These are phyloP conservation scores for Zonitis immaculata DNA, from an alignment of 2,888 invertebrate species.

Conservation along the genomic window DNA sequence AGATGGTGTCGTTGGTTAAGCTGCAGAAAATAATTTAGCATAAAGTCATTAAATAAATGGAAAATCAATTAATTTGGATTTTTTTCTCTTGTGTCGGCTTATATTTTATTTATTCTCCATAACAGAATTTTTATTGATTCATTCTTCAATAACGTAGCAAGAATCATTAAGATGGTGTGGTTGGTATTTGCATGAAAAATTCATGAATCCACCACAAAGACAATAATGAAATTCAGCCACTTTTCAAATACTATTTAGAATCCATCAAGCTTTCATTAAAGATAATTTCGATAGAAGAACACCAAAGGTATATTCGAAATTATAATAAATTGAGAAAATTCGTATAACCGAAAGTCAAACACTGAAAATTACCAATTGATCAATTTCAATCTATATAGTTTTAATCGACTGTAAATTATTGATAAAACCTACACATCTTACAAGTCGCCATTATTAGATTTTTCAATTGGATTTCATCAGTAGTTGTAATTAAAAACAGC, in stretches of 20 bases:
- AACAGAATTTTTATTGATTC: neutral
- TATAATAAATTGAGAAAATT: neutral
- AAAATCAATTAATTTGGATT: neutral
- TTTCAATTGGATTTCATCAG: too few species aligned
- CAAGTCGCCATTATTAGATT: too few species aligned
- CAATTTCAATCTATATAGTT: too few species aligned
- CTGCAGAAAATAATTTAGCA: conserved; percentile 1
- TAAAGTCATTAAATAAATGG: conserved; percentile 2
- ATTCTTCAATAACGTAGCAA: too few species aligned
- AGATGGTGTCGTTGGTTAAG: conserved; percentile 4
- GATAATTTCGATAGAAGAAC: conserved; percentile 5
- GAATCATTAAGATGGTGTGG: too few species aligned
- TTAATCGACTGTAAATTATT: too few species aligned
- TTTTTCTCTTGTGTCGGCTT: neutral
- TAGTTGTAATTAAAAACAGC: too few species aligned
- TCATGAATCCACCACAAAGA: conserved; percentile 8
- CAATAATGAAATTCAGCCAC: conserved; percentile 10
- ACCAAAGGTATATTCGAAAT: neutral
- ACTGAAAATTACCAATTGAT: neutral
- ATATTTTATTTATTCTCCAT: neutral
- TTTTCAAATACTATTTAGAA: conserved; percentile 1
- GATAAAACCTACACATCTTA: too few species aligned
- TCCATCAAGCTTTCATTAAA: conserved; percentile 1
- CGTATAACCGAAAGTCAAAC: neutral
- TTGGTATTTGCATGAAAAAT: conserved; percentile 12